Evolutionary conservation across 2,113 vertebrate genomes (phyloP), one percentile per base, ranked within the genome.

Genomic region (Tetraodon nigroviridis): DNA sequence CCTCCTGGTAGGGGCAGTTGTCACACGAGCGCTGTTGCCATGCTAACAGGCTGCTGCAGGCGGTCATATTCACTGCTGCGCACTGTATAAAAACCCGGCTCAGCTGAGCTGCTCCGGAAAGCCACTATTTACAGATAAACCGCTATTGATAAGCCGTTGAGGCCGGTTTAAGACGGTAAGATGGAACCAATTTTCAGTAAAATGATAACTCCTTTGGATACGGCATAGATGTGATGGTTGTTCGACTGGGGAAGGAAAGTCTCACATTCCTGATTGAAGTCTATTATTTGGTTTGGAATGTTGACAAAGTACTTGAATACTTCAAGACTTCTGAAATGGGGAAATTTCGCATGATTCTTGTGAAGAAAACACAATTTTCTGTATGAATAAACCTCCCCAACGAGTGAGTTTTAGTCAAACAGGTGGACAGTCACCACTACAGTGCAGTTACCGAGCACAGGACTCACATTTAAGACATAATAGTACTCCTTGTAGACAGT

Each of bases 401-500:
- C 15, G 3, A 18, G 22, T 52, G 44, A 54, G n/a, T 46, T 8
- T n/a, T 13, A 18, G 53, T 24, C 44, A 4, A 70, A 67, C 51
- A 48, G 63, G 62, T 71, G 61, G 69, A 67, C 61, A 53, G 64
- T 56, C 69, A 62, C 32, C 51, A 54, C 58, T 55, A 71, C 73
- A 65, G 71, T 61, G 78, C 66, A 64, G 64, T 77, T 60, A 76
- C 46, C 71, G 67, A 75, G 54, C 21, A 50, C 3, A 64, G 42
- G 69, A 66, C 29, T 60, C 67, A 55, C 22, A 55, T 61, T 73
- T 61, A 61, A 73, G 74, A 85, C 60, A 73, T 55, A 64, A 50
- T 67, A 69, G 58, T 66, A 70, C 51, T 73, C 71, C 66, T 70
- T 67, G 78, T 8, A 37, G 67, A 76, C 63, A 58, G 61, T 67